Evolutionary conservation across 2,797 vertebrate species (phyloP), one percentile per base, ranked within the genome.

Genomic region (Acanthis flammea): DNA sequence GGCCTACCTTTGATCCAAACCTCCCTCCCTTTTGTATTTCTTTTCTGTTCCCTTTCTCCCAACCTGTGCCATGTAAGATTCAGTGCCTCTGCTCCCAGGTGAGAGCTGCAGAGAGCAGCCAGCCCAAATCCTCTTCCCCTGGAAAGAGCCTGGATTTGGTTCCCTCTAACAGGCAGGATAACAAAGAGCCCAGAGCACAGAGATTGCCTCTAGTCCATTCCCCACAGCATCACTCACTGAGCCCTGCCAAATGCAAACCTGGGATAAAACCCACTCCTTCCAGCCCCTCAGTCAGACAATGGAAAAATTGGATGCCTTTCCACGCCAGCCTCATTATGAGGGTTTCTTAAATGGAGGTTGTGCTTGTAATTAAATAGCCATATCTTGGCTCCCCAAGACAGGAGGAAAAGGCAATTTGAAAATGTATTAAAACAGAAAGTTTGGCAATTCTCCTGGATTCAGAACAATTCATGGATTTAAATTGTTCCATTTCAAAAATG

Each of bases 381-480:
- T 78, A 89, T 84, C 71, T 95, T 96, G 95, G 96, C 96, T 96
- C 63, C 60, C 37, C 45, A 15, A 94, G 88, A 93, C 89, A 87
- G 89, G 84, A 96, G 91, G 94, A 92, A 95, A 96, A 91, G 87
- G 89, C 86, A 85, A 76, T 94, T 96, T 96, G 79, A 88, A 96
- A 95, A 95, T 35, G 62, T 89, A 95, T 95, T 97, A 92, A 95
- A 95, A 88, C 53, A 76, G 47, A 55, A 50, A 53, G 53, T 92
- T 96, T 97, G 96, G 97, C 97, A 97, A 10, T 81, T 92, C 72
- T 97, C 95, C 95, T 95, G 90, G 93, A 96, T 90, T 96, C 84
- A 92, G 86, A 96, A 92, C 91, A 95, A 97, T 96, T 94, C 54
- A 8, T 57, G 83, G 95, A 94, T 97, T 96, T 96, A 93, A 95